Evolutionary conservation across 2,888 invertebrate species (phyloP).

Genomic region (Hirtodrosophila histrioides): DNA sequence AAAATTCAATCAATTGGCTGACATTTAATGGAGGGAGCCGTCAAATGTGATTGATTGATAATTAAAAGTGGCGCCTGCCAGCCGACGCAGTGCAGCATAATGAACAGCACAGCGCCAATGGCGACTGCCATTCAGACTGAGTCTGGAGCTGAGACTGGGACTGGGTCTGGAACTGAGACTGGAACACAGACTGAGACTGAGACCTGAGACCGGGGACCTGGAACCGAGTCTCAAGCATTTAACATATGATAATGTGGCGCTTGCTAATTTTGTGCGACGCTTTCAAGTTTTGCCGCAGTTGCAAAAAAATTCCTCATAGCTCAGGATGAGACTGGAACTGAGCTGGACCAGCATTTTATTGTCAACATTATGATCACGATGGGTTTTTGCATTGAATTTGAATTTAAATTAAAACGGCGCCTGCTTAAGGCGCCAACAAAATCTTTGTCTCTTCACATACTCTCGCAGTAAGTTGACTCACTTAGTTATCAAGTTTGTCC

Average conservation of each 20-base stretch:
- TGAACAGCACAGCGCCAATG: conserved; percentile 25
- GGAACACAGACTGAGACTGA: background rate
- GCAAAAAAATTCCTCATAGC: conserved; percentile 27
- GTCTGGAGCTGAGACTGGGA: too few relatives aligned
- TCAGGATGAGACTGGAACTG: conserved; percentile 16
- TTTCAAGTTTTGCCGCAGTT: conserved; percentile 68
- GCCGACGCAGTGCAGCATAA: conserved; percentile 67
- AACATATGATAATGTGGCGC: conserved; percentile 70
- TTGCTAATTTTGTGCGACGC: conserved; percentile 64
- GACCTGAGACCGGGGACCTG: conserved; percentile 1
- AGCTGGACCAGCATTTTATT: conserved; percentile 46
- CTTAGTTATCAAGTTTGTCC: background rate
- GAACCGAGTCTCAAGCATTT: conserved; percentile 22
- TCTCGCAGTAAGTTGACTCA: background rate
- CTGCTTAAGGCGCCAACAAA: conserved; percentile 53
- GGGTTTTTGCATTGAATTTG: conserved; percentile 52
- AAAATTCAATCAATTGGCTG: conserved; percentile 74
- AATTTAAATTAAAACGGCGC: conserved; percentile 59
- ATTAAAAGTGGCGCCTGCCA: conserved; percentile 76
- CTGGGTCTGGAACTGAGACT: too few relatives aligned
- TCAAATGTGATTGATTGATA: conserved; percentile 79
- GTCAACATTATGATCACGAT: conserved; percentile 47
- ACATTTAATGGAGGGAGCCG: conserved; percentile 76
- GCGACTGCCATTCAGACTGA: background rate
- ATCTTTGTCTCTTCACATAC: conserved; percentile 3